Base-by-base conservation (phyloP, 2,797 vertebrate genomes). In the Gallinago solitaria region DNA sequence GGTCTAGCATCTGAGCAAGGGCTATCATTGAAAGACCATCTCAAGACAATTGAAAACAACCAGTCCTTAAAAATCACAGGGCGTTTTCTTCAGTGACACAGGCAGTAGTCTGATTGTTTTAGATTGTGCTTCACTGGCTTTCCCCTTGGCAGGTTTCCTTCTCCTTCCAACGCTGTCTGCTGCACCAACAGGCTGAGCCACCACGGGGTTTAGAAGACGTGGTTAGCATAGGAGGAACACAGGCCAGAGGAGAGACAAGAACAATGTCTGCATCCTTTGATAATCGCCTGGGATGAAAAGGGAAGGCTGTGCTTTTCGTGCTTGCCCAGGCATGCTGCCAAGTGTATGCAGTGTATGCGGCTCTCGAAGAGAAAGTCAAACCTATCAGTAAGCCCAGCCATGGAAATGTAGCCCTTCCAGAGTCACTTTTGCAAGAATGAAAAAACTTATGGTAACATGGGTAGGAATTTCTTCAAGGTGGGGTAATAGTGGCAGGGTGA, bases 351-450 rank as follows among this genome's bases (percentile, higher is more conserved):
- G 87, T 65, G 83, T 93, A 39, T 39, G 39, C 39, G 91, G 39
- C 64, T 60, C 53, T 80, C 73, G 85, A 84, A 89, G 87, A 89
- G 89, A 92, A 97, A 87, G 90, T 89, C 84, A 60, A 84, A 54
- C 1, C 21, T 70, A 68, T 69, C 65, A 17, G 65, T 60, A 94
- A 91, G 41, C 16, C 32, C 3, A 7, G 39, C 51, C 61, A 61
- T 35, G 17, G 57, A 96, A 87, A 83, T 45, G 35, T 67, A 76
- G 61, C 48, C 13, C 82, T 77, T 95, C 45, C 51, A 71, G 53
- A 69, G 41, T 27, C 2, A 1, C 83, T 96, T 93, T 60, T 81
- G 67, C 79, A 91, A 90, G 87, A 78, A 28, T 16, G 68, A 93
- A 33, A 90, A 87, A 64, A 85, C 0, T 11, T 75, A 91, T 39